Conservation (phyloP, 1,140 invertebrate genomes). For the Pteromalus puparum region DNA sequence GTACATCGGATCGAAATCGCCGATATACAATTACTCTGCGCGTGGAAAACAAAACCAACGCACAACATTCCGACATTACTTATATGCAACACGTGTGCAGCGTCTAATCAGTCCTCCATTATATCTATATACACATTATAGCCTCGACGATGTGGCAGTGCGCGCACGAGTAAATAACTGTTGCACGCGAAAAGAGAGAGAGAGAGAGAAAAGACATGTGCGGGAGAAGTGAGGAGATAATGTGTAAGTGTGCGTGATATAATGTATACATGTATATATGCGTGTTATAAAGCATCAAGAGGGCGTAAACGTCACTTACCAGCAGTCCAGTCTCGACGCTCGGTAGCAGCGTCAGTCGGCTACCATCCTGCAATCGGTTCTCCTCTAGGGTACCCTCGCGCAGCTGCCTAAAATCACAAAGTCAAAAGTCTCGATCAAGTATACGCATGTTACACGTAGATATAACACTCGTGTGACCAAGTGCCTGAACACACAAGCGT, state of each 20-base stretch:
- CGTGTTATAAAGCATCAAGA: neutral
- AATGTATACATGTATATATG: no score
- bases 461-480: neutral
- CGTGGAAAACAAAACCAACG: no score
- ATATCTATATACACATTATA: neutral
- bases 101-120: no score
- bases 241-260: no score
- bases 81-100: neutral
- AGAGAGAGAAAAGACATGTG: neutral
- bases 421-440: conserved; percentile 23
- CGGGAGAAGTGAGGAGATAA: neutral
- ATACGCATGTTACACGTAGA: no score
- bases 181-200: neutral
- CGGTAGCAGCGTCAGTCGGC: conserved; percentile 91
- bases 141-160: neutral
- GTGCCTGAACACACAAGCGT: neutral
- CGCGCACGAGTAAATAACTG: neutral
- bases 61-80: no score
- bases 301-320: conserved; percentile 79
- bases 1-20: no score
- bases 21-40: no score
- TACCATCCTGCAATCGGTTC: conserved; percentile 90
- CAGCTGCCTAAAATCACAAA: conserved; percentile 84
- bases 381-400: conserved; percentile 90
- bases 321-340: conserved; percentile 95